A percentile compares a stretch with the other conserved stretches of the same genome.
Conservation (phyloP, 2,888 invertebrate species). For the Drosophila austrosaltans region DNA sequence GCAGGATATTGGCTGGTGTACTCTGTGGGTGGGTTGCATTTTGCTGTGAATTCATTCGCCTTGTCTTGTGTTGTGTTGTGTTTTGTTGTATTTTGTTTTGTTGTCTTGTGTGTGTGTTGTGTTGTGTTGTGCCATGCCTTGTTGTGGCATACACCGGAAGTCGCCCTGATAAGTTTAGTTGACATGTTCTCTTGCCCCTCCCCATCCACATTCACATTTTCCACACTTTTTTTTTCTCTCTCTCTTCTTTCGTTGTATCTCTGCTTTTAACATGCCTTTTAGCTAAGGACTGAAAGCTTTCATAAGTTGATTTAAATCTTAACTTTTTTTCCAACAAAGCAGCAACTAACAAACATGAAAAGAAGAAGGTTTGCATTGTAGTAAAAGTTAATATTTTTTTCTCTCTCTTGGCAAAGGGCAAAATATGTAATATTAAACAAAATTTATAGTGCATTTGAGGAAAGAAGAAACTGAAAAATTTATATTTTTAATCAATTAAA, state of each 20-base stretch:
- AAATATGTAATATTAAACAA: neutral
- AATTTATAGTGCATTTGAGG: too few species aligned
- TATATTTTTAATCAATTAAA: neutral
- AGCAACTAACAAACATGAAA: constrained; percentile 7
- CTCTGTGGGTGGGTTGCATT: constrained; percentile 30
- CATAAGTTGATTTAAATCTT: constrained; percentile 73
- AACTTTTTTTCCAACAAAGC: constrained; percentile 34
- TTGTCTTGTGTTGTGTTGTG: constrained; percentile 16
- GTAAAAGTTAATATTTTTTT: neutral
- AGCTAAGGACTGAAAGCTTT: constrained; percentile 58
- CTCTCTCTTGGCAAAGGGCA: neutral
- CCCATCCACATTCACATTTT: neutral
- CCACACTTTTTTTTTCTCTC: neutral
- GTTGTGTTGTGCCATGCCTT: constrained; percentile 47
- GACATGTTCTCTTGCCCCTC: constrained; percentile 45
- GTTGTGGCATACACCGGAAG: constrained; percentile 68
- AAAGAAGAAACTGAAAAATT: neutral
- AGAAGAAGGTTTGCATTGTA: constrained; percentile 2
- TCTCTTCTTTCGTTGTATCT: constrained; percentile 1
- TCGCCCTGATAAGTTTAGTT: constrained; percentile 69
- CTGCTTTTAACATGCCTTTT: constrained; percentile 15
- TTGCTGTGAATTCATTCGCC: constrained; percentile 14
- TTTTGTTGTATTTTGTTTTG: constrained; percentile 14
- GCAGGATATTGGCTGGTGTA: constrained; percentile 71
- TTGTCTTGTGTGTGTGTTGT: constrained; percentile 26